phyloP scores from a whole-genome alignment of 2,888 invertebrate genomes.

The Tanytarsus gracilentus region DNA sequence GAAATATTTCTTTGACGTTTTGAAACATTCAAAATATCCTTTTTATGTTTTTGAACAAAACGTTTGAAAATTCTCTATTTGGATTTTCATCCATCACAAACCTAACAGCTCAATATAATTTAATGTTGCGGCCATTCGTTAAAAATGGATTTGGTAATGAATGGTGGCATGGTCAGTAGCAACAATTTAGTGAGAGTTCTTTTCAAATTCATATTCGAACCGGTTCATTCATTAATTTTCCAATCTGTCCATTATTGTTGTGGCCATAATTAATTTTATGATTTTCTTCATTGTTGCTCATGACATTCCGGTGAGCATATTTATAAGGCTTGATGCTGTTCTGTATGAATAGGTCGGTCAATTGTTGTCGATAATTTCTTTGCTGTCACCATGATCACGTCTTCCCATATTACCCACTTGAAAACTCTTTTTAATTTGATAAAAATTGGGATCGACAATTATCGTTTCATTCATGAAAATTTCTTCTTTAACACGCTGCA shows the following conservation, averaged over 20 bases:
- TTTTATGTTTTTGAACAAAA: too few species aligned
- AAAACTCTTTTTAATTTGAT: slow-evolving; percentile 2
- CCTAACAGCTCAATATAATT: too few species aligned
- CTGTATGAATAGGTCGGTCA: too few species aligned
- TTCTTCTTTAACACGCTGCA: not conserved
- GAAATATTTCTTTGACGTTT: too few species aligned
- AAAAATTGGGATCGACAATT: slow-evolving; percentile 27
- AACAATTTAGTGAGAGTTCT: not conserved
- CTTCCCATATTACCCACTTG: not conserved
- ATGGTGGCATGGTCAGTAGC: not conserved
- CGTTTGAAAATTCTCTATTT: too few species aligned
- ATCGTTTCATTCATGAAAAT: slow-evolving; percentile 25
- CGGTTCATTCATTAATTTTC: slow-evolving; percentile 20
- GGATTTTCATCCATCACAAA: too few species aligned
- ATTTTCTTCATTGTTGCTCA: not conserved
- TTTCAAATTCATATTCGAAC: slow-evolving; percentile 18
- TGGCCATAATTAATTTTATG: slow-evolving; percentile 5
- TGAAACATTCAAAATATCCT: too few species aligned
- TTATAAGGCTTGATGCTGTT: too few species aligned
- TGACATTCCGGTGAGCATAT: too few species aligned
- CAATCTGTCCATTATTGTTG: not conserved
- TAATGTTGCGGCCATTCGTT: too few species aligned
- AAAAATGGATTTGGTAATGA: too few species aligned
- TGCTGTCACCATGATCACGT: too few species aligned
- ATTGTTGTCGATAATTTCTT: slow-evolving; percentile 8